phyloP scores from a whole-genome alignment of 2,888 invertebrate genomes.

The Erebia ligea region DNA sequence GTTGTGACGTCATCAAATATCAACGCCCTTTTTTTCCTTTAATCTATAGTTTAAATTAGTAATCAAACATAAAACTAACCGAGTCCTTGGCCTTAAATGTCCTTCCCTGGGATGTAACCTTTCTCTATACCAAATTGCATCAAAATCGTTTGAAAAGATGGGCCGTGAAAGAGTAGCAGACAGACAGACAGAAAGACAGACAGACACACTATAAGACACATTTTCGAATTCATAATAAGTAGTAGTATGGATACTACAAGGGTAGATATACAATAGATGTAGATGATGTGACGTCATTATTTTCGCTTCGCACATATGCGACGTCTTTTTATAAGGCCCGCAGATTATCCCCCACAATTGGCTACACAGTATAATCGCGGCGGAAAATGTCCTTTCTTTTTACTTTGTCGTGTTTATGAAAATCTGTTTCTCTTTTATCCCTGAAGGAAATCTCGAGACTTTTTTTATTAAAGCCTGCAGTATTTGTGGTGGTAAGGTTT shows the following conservation, averaged over 20 bases:
- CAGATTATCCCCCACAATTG: conserved; percentile 31
- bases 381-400: conserved; percentile 31
- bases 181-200: too few relatives aligned
- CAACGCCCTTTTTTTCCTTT: too few relatives aligned
- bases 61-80: too few relatives aligned
- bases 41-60: too few relatives aligned
- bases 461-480: background rate
- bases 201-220: too few relatives aligned
- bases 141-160: too few relatives aligned
- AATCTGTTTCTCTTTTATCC: conserved; percentile 22
- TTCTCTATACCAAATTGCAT: too few relatives aligned
- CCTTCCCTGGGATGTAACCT: too few relatives aligned
- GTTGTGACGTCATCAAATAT: too few relatives aligned
- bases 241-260: background rate
- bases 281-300: conserved; percentile 11
- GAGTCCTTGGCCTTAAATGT: too few relatives aligned
- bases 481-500: background rate
- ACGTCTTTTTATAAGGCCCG: conserved; percentile 28
- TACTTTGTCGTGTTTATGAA: conserved; percentile 31
- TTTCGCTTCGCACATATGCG: conserved; percentile 17
- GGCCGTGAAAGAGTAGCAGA: too few relatives aligned
- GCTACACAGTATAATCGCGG: conserved; percentile 29
- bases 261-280: background rate
- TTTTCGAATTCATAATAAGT: too few relatives aligned
- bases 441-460: background rate